phyloP scores from a whole-genome alignment of 2,113 vertebrate species.

The Macaca mulatta region DNA sequence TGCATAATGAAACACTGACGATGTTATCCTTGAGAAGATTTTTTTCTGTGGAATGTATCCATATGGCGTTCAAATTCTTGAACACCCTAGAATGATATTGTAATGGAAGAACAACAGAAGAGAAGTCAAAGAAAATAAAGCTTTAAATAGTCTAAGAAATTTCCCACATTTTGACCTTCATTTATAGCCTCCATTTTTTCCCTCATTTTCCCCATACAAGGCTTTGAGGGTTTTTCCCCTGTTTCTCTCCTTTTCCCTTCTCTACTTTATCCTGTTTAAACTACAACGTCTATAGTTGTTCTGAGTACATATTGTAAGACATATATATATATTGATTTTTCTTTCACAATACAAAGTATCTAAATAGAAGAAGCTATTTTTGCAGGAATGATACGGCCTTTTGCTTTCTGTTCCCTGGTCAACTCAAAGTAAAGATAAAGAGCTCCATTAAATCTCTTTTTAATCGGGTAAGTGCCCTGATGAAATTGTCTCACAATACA shows the following conservation, averaged over 20 bases:
- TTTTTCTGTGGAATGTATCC: not conserved
- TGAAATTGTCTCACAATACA: constrained; percentile 83
- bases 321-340: constrained; percentile 48
- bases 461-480: constrained; percentile 85
- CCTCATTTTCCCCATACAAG: not conserved
- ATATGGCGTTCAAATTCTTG: not conserved
- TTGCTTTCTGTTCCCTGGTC: constrained; percentile 81
- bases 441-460: constrained; percentile 84
- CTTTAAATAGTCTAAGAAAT: not conserved
- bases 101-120: not conserved
- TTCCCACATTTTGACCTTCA: not conserved
- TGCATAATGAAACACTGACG: not conserved
- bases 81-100: not conserved
- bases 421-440: constrained; percentile 85
- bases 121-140: not conserved
- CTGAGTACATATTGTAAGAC: not conserved
- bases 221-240: not conserved
- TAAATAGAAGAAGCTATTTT: constrained; percentile 65
- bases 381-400: constrained; percentile 75
- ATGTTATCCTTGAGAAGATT: not conserved
- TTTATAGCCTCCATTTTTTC: not conserved
- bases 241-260: not conserved
- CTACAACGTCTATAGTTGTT: not conserved
- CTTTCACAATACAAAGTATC: constrained; percentile 50
- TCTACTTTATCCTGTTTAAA: not conserved